These are phyloP conservation scores for Panulirus ornatus DNA, from an alignment of 1,140 invertebrate species.

Conservation along the genomic window DNA sequence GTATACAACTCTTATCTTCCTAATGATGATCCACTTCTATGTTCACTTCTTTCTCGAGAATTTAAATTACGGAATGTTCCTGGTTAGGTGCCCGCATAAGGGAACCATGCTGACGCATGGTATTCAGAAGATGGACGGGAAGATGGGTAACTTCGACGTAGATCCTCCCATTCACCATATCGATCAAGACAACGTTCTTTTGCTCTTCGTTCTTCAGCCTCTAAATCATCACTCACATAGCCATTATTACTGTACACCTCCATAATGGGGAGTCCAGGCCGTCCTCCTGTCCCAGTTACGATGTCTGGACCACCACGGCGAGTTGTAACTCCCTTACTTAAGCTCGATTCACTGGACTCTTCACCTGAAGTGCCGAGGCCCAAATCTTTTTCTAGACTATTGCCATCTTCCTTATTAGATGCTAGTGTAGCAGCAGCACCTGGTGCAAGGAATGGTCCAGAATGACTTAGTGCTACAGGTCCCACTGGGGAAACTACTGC, in stretches of 20 bases:
- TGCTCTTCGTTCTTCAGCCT: constrained; percentile 52
- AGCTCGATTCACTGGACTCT: constrained; percentile 86
- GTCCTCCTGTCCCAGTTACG: constrained; percentile 79
- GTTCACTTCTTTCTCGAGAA: constrained; percentile 33
- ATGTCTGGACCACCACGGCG: constrained; percentile 81
- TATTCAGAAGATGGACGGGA: neutral
- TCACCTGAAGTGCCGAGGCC: constrained; percentile 90
- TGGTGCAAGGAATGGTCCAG: constrained; percentile 64
- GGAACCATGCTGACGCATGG: constrained; percentile 1
- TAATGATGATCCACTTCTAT: constrained; percentile 15
- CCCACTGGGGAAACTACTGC: constrained; percentile 63
- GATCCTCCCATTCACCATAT: constrained; percentile 63
- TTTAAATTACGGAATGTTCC: constrained; percentile 17
- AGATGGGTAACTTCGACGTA: constrained; percentile 18
- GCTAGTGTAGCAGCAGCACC: constrained; percentile 65
- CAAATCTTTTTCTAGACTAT: constrained; percentile 86
- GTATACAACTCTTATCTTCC: constrained; percentile 2
- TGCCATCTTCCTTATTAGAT: constrained; percentile 74
- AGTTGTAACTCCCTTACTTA: constrained; percentile 82
- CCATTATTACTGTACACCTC: constrained; percentile 77
- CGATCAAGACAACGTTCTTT: constrained; percentile 38
- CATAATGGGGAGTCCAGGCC: constrained; percentile 76
- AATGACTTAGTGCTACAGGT: constrained; percentile 46
- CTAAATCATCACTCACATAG: constrained; percentile 77
- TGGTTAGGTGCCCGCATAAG: constrained; percentile 18